Evolutionary conservation across 1,140 invertebrate genomes (phyloP).

Genomic region (Rhynchophorus ferrugineus): DNA sequence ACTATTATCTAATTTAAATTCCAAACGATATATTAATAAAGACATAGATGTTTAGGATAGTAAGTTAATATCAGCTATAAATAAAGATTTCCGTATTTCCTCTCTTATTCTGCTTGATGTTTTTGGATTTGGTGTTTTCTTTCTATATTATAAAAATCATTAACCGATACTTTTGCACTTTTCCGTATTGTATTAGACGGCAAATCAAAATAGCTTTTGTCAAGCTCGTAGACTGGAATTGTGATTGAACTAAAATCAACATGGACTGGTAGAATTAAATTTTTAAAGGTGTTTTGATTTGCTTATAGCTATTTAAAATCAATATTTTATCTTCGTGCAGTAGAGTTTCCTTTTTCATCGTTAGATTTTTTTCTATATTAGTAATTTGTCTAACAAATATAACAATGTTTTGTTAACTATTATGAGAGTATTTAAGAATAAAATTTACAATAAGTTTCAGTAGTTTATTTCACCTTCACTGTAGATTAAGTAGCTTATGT

Average conservation of each 20-base stretch:
- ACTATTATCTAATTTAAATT: no score
- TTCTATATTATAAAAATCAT: no score
- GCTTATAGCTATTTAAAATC: neutral
- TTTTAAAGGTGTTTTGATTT: neutral
- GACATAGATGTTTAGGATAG: no score
- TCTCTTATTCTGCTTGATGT: no score
- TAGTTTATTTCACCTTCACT: no score
- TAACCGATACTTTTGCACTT: no score
- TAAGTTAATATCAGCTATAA: no score
- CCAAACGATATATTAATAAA: no score
- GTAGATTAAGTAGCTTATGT: no score
- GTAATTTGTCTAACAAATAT: neutral
- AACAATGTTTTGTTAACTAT: neutral
- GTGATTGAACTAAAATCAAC: neutral
- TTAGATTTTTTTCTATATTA: neutral
- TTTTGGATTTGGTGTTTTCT: no score
- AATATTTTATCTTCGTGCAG: neutral
- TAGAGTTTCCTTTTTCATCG: neutral
- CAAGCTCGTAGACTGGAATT: neutral
- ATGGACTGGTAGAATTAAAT: slow-evolving; percentile 1
- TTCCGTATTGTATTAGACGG: no score
- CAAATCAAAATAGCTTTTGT: neutral
- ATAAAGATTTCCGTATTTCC: no score
- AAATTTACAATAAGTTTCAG: neutral
- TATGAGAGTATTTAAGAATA: neutral